Base-by-base conservation (phyloP, 1,140 invertebrate genomes). In the Rhyacophila brunnea region DNA sequence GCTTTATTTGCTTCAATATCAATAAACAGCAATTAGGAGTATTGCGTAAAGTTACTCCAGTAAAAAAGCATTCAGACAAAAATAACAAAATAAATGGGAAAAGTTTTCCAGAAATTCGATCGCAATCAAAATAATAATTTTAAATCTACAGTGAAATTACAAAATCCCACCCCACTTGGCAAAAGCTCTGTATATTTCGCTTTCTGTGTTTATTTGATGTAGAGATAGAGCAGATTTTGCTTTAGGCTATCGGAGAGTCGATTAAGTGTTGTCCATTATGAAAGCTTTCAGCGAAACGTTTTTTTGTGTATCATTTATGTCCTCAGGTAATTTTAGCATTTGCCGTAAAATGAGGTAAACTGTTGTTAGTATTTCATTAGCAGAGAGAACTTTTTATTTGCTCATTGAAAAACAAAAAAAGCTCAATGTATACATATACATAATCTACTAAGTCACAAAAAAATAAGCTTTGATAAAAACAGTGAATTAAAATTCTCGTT, bases 231-330 rank as follows among this genome's bases (percentile, higher is more conserved):
- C 60, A 58, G 51, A 63, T 63, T 58, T 54, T 7, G 50, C 56
- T 35, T 32, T 34, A 13, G 56, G 61, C 51, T 59, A 59, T 64
- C 49, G 46, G 17, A 42, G 56, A 45, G 45, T 56, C 61, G 51
- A 64, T 64, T 59, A 64, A 64, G 56, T 50, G 46, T 36, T 58
- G 49, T 23, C 36, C 50, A 53, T 54, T 54, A 62, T 62, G 34
- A 13, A 2, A 56, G 13, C 15, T 50, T 36, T 38, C 32, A 50
- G 11, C 20, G 46, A 9, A 48, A 2, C 46, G n/a, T 48, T 48
- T 48, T 48, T 19, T 17, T 45, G 43, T 45, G 17, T 14, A 23
- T 42, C 14, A 53, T 53, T 53, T n/a, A 18, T 40, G 48, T 14
- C 28, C 48, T 17, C 50, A 52, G n/a, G 15, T 40, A n/a, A 13